Conservation (phyloP, 1,140 invertebrate genomes). For the Tachypleus tridentatus region DNA sequence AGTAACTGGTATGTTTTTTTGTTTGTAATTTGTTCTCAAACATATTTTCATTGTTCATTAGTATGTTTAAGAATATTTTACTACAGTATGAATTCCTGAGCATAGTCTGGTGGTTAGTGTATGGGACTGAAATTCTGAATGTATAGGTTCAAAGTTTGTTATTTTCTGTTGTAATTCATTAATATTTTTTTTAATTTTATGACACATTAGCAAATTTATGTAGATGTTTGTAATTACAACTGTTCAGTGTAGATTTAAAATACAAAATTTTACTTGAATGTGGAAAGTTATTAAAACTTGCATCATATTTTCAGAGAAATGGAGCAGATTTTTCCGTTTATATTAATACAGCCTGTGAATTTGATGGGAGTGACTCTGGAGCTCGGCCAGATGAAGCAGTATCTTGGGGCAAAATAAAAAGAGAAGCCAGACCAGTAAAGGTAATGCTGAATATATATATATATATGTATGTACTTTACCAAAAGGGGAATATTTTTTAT, state of each 20-base stretch:
- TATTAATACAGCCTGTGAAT: conserved; percentile 94
- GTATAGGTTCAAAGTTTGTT: no score
- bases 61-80: no score
- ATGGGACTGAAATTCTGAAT: no score
- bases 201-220: background rate
- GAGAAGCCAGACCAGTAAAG: conserved; percentile 82
- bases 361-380: conserved; percentile 96
- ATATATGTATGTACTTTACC: background rate
- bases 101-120: no score
- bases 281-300: conserved; percentile 10
- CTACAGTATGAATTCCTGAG: no score
- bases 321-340: conserved; percentile 96
- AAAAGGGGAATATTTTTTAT: no score
- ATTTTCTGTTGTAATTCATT: background rate
- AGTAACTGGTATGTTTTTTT: no score
- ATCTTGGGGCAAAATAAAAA: conserved; percentile 95
- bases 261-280: background rate
- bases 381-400: conserved; percentile 95
- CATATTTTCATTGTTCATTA: no score
- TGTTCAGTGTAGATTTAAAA: background rate
- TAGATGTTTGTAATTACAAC: background rate
- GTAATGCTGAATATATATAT: conserved; percentile 36
- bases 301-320: conserved; percentile 57
- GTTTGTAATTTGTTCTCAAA: no score
- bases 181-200: conserved; percentile 3